These are phyloP conservation scores for Palythoa heliodiscus DNA, from an alignment of 92 coral and sea anemone genomes.

Conservation along the genomic window DNA sequence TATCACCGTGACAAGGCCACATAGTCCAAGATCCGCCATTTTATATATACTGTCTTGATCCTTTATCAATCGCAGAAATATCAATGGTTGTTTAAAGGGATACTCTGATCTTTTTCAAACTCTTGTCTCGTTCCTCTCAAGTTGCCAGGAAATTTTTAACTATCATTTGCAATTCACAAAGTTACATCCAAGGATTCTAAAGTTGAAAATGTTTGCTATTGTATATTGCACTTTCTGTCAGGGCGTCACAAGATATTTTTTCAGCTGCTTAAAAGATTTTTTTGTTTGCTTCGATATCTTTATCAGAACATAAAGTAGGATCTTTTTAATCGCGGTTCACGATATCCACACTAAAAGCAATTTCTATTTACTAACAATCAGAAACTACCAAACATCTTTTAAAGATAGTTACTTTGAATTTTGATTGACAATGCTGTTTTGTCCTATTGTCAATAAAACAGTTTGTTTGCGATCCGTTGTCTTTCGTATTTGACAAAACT, in stretches of 20 bases:
- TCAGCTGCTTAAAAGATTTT: constrained; percentile 8
- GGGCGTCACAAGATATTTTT: constrained; percentile 13
- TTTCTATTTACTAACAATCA: background rate
- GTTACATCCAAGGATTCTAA: background rate
- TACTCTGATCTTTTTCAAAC: background rate
- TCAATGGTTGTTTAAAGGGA: background rate
- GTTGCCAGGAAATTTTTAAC: background rate
- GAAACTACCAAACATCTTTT: background rate
- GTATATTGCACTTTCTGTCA: constrained; percentile 10
- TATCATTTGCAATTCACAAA: background rate
- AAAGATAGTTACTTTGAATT: background rate
- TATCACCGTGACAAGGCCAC: constrained; percentile 6
- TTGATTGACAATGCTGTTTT: background rate
- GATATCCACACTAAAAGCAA: background rate
- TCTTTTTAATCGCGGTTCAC: background rate
- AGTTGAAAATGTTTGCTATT: background rate
- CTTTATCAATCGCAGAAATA: background rate
- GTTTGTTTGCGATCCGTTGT: constrained; percentile 16
- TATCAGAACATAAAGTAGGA: background rate
- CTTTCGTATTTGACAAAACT: background rate
- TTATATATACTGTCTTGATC: background rate
- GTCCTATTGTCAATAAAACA: constrained; percentile 6
- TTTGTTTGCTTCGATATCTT: constrained; percentile 5
- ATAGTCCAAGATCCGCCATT: constrained; percentile 14
- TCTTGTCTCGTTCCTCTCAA: background rate